Evolutionary conservation across 2,797 vertebrate species (phyloP), one percentile per base, ranked within the genome.

Genomic region (Microctenopoma steveboyesi): DNA sequence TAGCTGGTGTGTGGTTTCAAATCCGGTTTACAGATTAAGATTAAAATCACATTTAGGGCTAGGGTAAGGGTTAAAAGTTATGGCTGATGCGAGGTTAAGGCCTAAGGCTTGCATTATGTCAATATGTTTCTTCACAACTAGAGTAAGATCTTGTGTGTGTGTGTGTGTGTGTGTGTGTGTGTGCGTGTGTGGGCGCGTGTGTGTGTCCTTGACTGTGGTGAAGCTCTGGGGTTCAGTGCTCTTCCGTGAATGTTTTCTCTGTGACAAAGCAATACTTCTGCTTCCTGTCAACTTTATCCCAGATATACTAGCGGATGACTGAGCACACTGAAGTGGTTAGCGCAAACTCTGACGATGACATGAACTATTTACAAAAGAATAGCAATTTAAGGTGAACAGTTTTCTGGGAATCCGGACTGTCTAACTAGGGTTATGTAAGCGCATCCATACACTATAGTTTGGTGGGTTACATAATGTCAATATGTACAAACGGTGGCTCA

Each of bases 401-500:
- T 66, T 37, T 7, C 33, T 69, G 33, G 14, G 43, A 52, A n/a
- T 28, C n/a, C 1, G 15, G 25, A 18, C n/a, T 50, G 50, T 30
- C 37, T 27, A 39, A 59, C n/a, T 48, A 11, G 61, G 27, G 30
- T 69, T 10, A 35, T 43, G 22, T 53, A 45, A 53, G 2, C 33
- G 27, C 45, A 40, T 57, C 45, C 30, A 48, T 48, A 18, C 45
- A n/a, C 16, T 18, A 39, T n/a, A 10, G 47, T 6, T 1, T 39
- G 37, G 40, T 42, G 40, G 22, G 2, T 55, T 30, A 40, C 27
- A 61, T 74, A 63, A 45, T 45, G 15, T 54, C 1, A 68, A 16
- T 47, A 8, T 37, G 47, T 16, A 43, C 16, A 57, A 53, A 63
- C 27, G 33, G 43, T 13, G 56, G 69, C 97, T 82, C 92, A 99